Percentiles rank a stretch among this genome's conserved stretches.
These are phyloP conservation scores for Pimpla rufipes DNA, from an alignment of 2,888 invertebrate genomes.

Conservation along the genomic window DNA sequence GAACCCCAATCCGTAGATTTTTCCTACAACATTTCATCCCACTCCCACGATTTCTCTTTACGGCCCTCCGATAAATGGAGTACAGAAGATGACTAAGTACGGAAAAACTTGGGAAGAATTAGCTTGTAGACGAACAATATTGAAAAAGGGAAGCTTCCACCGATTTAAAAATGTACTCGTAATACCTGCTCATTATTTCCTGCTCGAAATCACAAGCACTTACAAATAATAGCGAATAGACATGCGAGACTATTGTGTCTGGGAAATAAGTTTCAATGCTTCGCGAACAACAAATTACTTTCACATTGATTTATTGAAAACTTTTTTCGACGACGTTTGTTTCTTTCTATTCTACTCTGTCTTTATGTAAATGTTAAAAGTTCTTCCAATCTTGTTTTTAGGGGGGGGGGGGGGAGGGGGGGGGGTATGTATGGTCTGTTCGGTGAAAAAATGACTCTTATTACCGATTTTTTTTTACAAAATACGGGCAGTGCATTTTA, in stretches of 20 bases:
- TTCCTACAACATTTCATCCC: neutral
- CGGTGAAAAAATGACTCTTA: too few species aligned
- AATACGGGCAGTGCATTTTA: too few species aligned
- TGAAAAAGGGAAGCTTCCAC: constrained; percentile 27
- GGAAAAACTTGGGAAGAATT: neutral
- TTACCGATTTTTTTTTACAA: too few species aligned
- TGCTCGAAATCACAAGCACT: constrained; percentile 17
- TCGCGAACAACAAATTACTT: constrained; percentile 1
- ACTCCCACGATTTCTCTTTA: neutral
- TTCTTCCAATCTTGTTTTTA: too few species aligned
- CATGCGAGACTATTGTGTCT: constrained; percentile 47
- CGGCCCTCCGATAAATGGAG: neutral
- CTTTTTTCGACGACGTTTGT: neutral
- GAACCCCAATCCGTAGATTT: constrained; percentile 41
- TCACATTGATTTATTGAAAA: constrained; percentile 8
- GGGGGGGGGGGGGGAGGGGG: too few species aligned
- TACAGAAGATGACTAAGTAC: constrained; percentile 27
- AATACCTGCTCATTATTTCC: neutral
- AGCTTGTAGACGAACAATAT: constrained; percentile 14
- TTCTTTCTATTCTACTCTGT: neutral
- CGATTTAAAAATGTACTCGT: constrained; percentile 24
- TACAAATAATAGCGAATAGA: constrained; percentile 36
- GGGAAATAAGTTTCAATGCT: constrained; percentile 40
- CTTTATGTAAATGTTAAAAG: too few species aligned
- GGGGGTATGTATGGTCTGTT: too few species aligned